Evolutionary conservation across 2,888 invertebrate species (phyloP), one percentile per base, ranked within the genome.

Genomic region (Autographa pulchrina): DNA sequence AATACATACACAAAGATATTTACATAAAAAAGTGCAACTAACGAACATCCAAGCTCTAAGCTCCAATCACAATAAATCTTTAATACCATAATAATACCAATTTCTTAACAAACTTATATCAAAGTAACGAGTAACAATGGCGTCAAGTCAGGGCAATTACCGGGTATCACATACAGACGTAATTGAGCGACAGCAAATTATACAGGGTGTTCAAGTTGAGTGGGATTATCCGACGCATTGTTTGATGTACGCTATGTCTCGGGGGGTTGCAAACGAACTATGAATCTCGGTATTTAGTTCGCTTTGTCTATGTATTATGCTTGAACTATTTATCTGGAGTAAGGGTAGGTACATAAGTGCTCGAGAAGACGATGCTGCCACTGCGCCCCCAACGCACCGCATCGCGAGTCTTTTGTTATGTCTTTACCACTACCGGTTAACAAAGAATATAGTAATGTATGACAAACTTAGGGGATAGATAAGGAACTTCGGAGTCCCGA

Each of bases 181-280:
- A 78, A 82, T 75, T 79, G 80, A 71, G 69, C 65, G 82, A 70
- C 65, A 32, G 70, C 59, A 75, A 79, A 79, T 82, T 82, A 79
- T 82, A 74, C 75, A 75, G 70, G 70, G 16, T 35, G 65, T 82
- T 79, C 62, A 65, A 69, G 25, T 70, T 62, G 75, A 79, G 79
- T 78, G 79, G 65, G 68, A 78, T 78, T 70, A 78, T 70, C 63
- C 63, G 61, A 56, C 16, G 65, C 65, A 60, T 82, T 82, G 75
- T 82, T 70, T 74, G 82, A 73, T 74, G 59, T 77, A 66, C 56
- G 48, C 6, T 16, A 32, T n/a, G 31, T 16, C 31, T 9, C n/a
- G 32, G 31, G 32, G 59, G n/a, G 8, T 13, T 59, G 14, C 16
- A 11, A 25, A 56, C 56, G n/a, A 59, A 59, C 32, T 59, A 59